Evolutionary conservation across 2,113 vertebrate species (phyloP).

Genomic region (Bufo gargarizans): DNA sequence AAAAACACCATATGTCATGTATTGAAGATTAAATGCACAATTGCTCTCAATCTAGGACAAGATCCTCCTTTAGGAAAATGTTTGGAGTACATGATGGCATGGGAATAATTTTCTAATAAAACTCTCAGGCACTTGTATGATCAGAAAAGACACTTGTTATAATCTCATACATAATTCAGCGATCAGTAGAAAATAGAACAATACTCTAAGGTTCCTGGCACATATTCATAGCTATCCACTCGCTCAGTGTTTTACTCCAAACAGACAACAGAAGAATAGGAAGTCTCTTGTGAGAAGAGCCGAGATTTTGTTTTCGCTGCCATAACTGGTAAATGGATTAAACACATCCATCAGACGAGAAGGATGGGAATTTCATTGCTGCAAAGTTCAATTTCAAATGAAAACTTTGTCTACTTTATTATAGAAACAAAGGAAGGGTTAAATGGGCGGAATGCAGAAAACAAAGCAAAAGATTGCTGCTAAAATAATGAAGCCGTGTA

Average conservation of each 20-base stretch:
- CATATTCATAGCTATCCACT: constrained; percentile 41
- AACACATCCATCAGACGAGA: constrained; percentile 3
- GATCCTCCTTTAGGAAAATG: constrained; percentile 39
- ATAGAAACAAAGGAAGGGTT: background rate
- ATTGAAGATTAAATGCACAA: constrained; percentile 41
- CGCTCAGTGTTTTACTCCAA: constrained; percentile 27
- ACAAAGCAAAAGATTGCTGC: background rate
- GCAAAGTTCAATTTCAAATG: background rate
- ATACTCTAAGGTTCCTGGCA: constrained; percentile 44
- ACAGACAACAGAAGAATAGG: constrained; percentile 12
- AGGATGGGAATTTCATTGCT: background rate
- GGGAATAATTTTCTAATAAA: constrained; percentile 53
- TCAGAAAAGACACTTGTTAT: constrained; percentile 54
- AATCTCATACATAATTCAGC: constrained; percentile 54
- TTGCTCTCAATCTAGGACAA: constrained; percentile 43
- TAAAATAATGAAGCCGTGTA: background rate
- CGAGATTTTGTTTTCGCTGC: constrained; percentile 11
- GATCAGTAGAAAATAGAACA: constrained; percentile 41
- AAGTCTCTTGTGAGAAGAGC: constrained; percentile 24
- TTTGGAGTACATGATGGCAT: constrained; percentile 50
- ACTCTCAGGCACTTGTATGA: constrained; percentile 45
- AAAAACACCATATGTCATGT: constrained; percentile 41
- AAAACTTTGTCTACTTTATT: constrained; percentile 2
- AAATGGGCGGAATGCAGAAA: background rate
- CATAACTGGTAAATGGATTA: constrained; percentile 6